These are phyloP conservation scores for Rhamnusium bicolor DNA, from an alignment of 2,888 invertebrate species.

Conservation along the genomic window DNA sequence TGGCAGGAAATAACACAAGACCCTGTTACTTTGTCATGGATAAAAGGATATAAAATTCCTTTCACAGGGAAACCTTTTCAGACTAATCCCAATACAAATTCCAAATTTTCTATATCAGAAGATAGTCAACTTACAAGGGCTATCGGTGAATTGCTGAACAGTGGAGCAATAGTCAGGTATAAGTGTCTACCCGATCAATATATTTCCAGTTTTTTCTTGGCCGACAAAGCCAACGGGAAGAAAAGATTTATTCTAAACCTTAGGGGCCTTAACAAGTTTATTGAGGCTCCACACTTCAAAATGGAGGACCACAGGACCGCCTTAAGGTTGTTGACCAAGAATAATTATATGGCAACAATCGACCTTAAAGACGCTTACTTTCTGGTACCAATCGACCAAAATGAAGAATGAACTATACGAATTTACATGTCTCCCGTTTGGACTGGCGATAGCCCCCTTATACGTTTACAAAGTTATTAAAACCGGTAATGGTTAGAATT, in stretches of 20 bases:
- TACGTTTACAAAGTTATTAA: conserved; percentile 11
- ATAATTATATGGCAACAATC: conserved; percentile 15
- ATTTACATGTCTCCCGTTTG: conserved; percentile 18
- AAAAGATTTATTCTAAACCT: conserved; percentile 25
- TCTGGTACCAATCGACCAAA: not conserved
- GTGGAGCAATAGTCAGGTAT: not conserved
- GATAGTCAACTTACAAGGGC: not conserved
- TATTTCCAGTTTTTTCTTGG: conserved; percentile 11
- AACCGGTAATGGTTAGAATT: conserved; percentile 2
- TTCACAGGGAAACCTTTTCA: not conserved
- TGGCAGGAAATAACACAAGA: not conserved
- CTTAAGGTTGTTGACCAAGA: not conserved
- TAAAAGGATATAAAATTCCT: not conserved
- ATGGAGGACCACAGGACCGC: conserved; percentile 17
- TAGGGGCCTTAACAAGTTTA: conserved; percentile 13
- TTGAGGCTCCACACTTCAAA: conserved; percentile 18
- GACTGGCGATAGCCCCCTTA: conserved; percentile 10
- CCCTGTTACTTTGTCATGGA: not conserved
- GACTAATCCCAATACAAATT: not conserved
- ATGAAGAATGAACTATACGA: not conserved
- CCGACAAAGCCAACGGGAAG: not conserved
- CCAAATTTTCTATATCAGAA: not conserved
- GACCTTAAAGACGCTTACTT: conserved; percentile 8
- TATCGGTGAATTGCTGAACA: not conserved
- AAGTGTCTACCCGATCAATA: not conserved